Evolutionary conservation across 1,140 invertebrate species (phyloP).

Genomic region (Drosophila pseudoobscura): DNA sequence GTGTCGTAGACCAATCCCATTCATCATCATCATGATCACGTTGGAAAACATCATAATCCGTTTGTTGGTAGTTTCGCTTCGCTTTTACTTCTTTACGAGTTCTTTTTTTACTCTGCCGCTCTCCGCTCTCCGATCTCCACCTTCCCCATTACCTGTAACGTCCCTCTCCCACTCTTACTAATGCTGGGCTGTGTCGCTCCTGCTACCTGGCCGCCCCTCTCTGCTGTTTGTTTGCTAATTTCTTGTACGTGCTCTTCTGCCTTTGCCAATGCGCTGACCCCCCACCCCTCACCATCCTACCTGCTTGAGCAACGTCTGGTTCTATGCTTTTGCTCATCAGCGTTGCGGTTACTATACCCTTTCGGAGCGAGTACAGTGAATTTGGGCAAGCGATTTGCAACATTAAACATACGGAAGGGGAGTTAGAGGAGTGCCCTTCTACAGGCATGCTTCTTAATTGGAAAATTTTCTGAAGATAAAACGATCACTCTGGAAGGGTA

Average conservation of each 20-base stretch:
- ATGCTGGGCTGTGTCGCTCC: constrained; percentile 12
- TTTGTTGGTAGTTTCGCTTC: constrained; percentile 56
- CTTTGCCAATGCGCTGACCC: constrained; percentile 49
- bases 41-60: constrained; percentile 57
- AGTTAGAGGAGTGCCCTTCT: too few species aligned
- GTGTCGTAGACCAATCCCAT: constrained; percentile 51
- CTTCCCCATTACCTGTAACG: constrained; percentile 1
- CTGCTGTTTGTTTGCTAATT: constrained; percentile 65
- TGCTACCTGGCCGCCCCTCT: constrained; percentile 4
- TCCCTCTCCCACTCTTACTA: constrained; percentile 4
- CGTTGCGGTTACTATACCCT: constrained; percentile 33
- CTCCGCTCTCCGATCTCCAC: neutral
- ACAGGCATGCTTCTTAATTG: too few species aligned
- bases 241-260: constrained; percentile 78
- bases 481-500: too few species aligned
- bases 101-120: constrained; percentile 8
- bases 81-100: constrained; percentile 66
- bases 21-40: constrained; percentile 72
- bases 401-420: too few species aligned
- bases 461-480: too few species aligned
- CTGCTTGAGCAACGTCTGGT: neutral
- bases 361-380: constrained; percentile 6
- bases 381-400: too few species aligned
- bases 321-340: constrained; percentile 17
- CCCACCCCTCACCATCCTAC: neutral